A percentile compares a stretch with the other conserved stretches of the same genome.
Conservation (phyloP, 2,113 vertebrate genomes). For the Plestiodon gilberti region DNA sequence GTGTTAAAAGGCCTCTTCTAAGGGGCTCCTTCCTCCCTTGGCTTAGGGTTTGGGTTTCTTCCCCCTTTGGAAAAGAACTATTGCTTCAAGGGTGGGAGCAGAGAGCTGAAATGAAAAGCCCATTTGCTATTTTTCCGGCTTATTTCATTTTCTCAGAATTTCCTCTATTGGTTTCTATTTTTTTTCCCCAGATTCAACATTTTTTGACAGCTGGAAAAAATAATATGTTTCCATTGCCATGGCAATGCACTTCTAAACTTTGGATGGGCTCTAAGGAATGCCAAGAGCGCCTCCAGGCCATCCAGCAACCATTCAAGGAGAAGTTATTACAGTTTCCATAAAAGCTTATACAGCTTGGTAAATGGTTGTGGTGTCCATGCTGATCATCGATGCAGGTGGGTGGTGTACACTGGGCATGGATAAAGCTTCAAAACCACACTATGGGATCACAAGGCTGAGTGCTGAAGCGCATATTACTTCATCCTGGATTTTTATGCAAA, state of each 20-base stretch:
- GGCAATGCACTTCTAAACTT: slow-evolving; percentile 28
- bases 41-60: background rate
- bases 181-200: slow-evolving; percentile 41
- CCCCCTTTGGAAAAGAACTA: background rate
- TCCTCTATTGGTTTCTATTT: slow-evolving; percentile 61
- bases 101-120: slow-evolving; percentile 45
- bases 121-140: slow-evolving; percentile 51
- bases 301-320: slow-evolving; percentile 1
- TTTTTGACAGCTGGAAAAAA: slow-evolving; percentile 65
- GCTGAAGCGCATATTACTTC: slow-evolving; percentile 30
- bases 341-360: slow-evolving; percentile 27
- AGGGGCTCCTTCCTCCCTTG: background rate
- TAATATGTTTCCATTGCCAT: slow-evolving; percentile 58
- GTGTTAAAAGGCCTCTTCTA: background rate
- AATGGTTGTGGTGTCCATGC: background rate
- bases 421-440: background rate
- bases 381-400: slow-evolving; percentile 9
- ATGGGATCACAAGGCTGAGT: background rate
- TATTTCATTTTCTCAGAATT: slow-evolving; percentile 80
- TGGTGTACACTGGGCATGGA: background rate
- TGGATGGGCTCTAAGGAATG: slow-evolving; percentile 25
- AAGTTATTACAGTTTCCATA: slow-evolving; percentile 15
- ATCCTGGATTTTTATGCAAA: slow-evolving; percentile 43
- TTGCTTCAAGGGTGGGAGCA: background rate
- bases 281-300: slow-evolving; percentile 47